A percentile compares a stretch with the other conserved stretches of the same genome.
phyloP scores from a whole-genome alignment of 2,888 invertebrate species.

The Mesorhabditis sp. region DNA sequence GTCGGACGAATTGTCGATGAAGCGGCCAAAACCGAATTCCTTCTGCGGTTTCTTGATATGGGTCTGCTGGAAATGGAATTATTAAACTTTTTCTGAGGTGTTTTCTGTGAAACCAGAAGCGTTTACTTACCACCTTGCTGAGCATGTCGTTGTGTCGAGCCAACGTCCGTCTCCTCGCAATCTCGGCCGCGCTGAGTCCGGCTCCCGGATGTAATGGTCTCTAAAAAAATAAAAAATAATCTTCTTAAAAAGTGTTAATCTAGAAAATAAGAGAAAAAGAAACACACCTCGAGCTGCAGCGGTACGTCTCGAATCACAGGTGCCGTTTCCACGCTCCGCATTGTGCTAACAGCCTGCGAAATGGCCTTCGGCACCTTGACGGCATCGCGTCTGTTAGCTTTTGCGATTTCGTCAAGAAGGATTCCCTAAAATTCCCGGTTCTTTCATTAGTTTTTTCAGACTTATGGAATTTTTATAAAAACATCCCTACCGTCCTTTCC shows the following conservation, averaged over 20 bases:
- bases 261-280: neutral
- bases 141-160: neutral
- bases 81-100: neutral
- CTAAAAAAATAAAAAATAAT: no score
- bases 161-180: neutral
- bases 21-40: constrained; percentile 11
- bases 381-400: constrained; percentile 25
- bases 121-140: neutral
- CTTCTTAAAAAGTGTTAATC: neutral
- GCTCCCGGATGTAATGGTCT: no score
- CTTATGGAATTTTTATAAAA: neutral
- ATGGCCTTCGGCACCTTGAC: constrained; percentile 36
- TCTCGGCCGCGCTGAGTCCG: neutral
- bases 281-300: neutral
- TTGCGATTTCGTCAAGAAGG: constrained; percentile 32
- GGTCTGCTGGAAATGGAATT: neutral
- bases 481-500: constrained; percentile 36
- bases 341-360: constrained; percentile 34
- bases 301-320: neutral
- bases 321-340: constrained; percentile 15
- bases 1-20: constrained; percentile 31
- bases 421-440: constrained; percentile 22
- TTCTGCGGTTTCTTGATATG: constrained; percentile 13
- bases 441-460: neutral
- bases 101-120: neutral